Percentiles rank a stretch among this genome's conserved stretches.
phyloP scores from a whole-genome alignment of 2,797 vertebrate species.

The Lophotriccus pileatus region DNA sequence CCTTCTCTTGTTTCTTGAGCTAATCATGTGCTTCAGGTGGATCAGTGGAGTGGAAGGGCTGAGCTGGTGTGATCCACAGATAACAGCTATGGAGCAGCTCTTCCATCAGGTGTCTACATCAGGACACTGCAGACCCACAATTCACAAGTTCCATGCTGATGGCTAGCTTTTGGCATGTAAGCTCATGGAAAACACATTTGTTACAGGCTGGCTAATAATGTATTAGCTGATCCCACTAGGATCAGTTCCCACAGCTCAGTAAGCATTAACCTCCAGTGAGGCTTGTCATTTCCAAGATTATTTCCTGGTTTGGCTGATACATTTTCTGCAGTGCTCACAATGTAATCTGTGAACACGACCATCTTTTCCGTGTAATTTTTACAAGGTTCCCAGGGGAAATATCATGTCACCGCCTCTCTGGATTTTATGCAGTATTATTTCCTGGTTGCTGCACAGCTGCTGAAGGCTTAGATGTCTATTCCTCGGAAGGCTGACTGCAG shows the following conservation, averaged over 20 bases:
- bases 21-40: neutral
- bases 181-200: neutral
- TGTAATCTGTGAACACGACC: neutral
- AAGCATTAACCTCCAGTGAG: neutral
- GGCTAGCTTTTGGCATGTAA: neutral
- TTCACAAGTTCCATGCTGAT: neutral
- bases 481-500: neutral
- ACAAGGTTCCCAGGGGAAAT: neutral
- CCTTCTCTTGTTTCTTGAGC: neutral
- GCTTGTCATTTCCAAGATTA: neutral
- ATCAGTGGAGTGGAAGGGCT: neutral
- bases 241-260: neutral
- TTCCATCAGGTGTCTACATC: neutral
- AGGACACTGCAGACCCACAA: neutral
- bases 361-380: neutral
- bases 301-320: neutral
- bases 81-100: neutral
- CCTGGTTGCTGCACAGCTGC: neutral
- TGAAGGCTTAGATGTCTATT: neutral
- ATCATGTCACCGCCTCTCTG: neutral
- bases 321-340: neutral
- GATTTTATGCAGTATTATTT: neutral
- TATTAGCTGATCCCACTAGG: neutral
- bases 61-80: neutral
- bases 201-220: neutral